A percentile compares a stretch with the other conserved stretches of the same genome.
Conservation (phyloP, 2,113 vertebrate species). For the Dunckerocampus dactyliophorus region DNA sequence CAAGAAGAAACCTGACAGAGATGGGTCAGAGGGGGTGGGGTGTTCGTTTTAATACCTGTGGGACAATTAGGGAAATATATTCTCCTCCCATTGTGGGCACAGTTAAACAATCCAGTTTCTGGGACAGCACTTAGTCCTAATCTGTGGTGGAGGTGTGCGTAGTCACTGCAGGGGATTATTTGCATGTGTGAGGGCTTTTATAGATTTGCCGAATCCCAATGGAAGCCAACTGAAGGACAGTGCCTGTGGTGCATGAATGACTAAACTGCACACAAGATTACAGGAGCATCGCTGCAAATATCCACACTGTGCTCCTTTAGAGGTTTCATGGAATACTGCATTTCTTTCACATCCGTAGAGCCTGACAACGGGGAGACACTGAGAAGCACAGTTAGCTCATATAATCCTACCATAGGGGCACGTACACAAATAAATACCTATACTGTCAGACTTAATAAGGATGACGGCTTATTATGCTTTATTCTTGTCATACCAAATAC, state of each 20-base stretch:
- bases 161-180: constrained; percentile 19
- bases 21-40: background rate
- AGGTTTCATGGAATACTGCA: constrained; percentile 23
- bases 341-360: background rate
- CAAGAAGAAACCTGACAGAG: background rate
- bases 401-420: constrained; percentile 10
- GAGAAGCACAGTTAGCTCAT: background rate
- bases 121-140: constrained; percentile 25
- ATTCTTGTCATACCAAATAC: background rate
- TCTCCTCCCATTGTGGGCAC: background rate
- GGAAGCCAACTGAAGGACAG: constrained; percentile 12
- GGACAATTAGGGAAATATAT: background rate
- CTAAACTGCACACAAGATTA: constrained; percentile 10
- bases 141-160: background rate
- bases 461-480: constrained; percentile 11
- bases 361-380: background rate
- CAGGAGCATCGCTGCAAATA: constrained; percentile 2
- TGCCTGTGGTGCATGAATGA: constrained; percentile 4
- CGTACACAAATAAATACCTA: background rate
- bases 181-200: constrained; percentile 21
- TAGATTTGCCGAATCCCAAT: background rate
- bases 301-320: constrained; percentile 5
- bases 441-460: background rate
- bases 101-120: constrained; percentile 12
- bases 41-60: background rate